Base-by-base conservation (phyloP, 1,140 invertebrate species). In the Coptotermes formosanus region DNA sequence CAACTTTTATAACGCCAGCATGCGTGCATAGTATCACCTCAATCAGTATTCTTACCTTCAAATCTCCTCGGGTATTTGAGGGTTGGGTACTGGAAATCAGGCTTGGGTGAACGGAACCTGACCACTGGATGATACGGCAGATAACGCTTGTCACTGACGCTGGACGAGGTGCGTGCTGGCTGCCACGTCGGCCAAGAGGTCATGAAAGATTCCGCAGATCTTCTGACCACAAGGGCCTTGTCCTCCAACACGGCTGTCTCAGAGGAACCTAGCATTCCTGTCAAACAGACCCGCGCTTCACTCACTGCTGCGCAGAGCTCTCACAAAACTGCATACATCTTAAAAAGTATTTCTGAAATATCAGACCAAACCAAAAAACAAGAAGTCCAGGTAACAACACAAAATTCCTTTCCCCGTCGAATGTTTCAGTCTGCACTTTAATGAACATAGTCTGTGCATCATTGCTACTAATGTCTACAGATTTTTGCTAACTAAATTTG, bases 101-200 rank as follows among this genome's bases (percentile, higher is more conserved):
- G 44, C 44, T 19, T 84, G 23, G 52, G 83, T 9, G 44, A 19
- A 16, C 83, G 83, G 48, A 84, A 84, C 44, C 83, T 25, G 43
- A 84, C 83, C 21, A 84, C 44, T 6, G 83, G 83, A n/a, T 84
- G 83, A 45, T 84, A 84, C n/a, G 83, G 83, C 83, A 59, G 7
- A n/a, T 84, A 52, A 16, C 83, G 48, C 45, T 84, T 84, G 25
- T 9, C 48, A 21, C 7, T 75, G 64, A n/a, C 64, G 6, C 64
- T 25, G 25, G 25, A 75, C 64, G 2, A 75, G 64, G 59, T 64
- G 59, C 59, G 59, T 25, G 25, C n/a, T 8, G 9, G 64, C 3
- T 30, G 64, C 25, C n/a, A 75, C 25, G n/a, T 19, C 3, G 64
- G 64, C 64, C n/a, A 1, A 8, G 64, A 9, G 64, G n/a, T 75